Evolutionary conservation across 2,797 vertebrate genomes (phyloP), one percentile per base, ranked within the genome.

Genomic region (Siniperca scherzeri): DNA sequence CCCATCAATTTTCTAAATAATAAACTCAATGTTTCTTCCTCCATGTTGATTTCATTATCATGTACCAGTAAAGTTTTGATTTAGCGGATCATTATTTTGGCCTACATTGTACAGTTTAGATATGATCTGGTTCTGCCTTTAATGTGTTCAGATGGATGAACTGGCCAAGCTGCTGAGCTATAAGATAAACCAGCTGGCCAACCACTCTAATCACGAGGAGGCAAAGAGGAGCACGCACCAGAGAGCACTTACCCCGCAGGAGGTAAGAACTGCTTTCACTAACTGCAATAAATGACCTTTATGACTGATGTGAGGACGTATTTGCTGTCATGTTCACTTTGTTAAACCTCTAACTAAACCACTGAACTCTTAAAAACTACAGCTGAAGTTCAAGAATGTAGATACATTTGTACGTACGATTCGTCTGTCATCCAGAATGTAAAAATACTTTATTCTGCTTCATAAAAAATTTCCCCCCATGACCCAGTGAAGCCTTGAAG

Each of bases 121-220:
- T 9, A 55, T n/a, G 52, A 70, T 25, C 12, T 57, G 2, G 0
- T 68, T 79, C 14, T 71, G 11, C 42, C 10, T 66, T 77, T 55
- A 6, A 44, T 78, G 46, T 84, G 59, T 66, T 78, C 84, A 95
- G 93, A 95, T 98, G 94, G 96, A 97, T 3, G 94, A 97, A 53
- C 93, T 98, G 4, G 95, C 97, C 76, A 95, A 96, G 11, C 91
- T 97, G 48, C 93, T 98, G 95, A 96, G 4, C 92, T 93, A 91
- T 91, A 95, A 55, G 89, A 95, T 81, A 91, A 89, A 96, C 40
- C 93, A 97, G 50, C 93, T 98, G 3, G 94, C 96, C 64, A 94
- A 96, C 7, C 89, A 85, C 36, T 85, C 96, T 27, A 91, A 96
- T 3, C 92, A 93, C 83, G 95, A 93, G 1, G 94, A 95, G 70